Evolutionary conservation across 1,140 invertebrate species (phyloP), one percentile per base, ranked within the genome.

Genomic region (Schlechtendalia chinensis): DNA sequence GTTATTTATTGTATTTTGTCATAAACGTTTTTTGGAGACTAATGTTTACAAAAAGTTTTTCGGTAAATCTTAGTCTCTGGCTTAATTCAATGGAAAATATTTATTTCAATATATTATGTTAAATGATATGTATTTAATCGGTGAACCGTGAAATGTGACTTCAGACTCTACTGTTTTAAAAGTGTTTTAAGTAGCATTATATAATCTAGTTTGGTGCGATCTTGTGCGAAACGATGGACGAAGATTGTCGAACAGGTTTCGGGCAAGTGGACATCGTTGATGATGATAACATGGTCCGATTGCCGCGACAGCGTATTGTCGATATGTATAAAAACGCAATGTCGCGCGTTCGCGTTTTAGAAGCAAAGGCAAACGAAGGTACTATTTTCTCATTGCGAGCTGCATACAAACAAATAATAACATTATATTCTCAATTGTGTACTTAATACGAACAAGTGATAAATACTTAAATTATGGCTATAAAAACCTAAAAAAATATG

Each of bases 251-350:
- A 29, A 79, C 56, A 79, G 39, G n/a, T 45, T 63, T 63, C 29
- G 58, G 75, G 10, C 75, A 63, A 61, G 56, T 63, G 58, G 75
- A 79, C 39, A 61, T 61, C 24, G 22, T 79, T 53, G 75, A 79
- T 61, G 75, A 79, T 61, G 75, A 79, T 39, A 79, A 79, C 24
- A 79, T 79, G 75, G 24, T 79, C 27, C 75, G 75, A 63, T 59
- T 79, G 58, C 75, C 75, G 56, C 75, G 75, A 53, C 75, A 79
- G 75, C 75, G 75, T 61, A 79, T 79, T 79, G 75, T 79, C 75
- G 75, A 79, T 79, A 47, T 79, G 75, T 79, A 79, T 79, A 79
- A 79, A 79, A 79, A 79, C 75, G 75, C 75, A 29, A 79, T 79
- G 75, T 79, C 75, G 56, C 75, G 75, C 75, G 75, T 79, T 79